Evolutionary conservation across 2,888 invertebrate genomes (phyloP).

Genomic region (Meliscaeva auricollis): DNA sequence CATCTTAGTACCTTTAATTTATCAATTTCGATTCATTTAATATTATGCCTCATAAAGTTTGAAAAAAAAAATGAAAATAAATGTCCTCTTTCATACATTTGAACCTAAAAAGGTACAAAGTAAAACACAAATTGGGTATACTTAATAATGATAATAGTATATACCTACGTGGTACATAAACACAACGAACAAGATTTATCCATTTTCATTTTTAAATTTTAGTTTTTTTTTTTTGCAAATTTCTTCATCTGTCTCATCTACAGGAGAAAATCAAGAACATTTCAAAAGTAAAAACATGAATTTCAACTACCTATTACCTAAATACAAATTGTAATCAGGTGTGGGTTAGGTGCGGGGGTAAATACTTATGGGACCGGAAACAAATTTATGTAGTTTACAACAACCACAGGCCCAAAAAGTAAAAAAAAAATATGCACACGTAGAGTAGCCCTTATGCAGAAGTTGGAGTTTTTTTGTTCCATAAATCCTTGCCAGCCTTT

Average conservation of each 20-base stretch:
- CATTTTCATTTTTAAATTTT: constrained; percentile 29
- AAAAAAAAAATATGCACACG: background rate
- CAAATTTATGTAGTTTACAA: constrained; percentile 27
- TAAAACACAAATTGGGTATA: background rate
- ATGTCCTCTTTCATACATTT: background rate
- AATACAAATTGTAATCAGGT: constrained; percentile 12
- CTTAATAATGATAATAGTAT: constrained; percentile 36
- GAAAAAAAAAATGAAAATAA: background rate
- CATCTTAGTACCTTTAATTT: background rate
- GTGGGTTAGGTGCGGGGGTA: background rate
- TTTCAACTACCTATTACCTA: too few species aligned
- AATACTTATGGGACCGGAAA: background rate
- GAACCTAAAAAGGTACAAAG: too few species aligned
- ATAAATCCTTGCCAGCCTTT: constrained; percentile 38
- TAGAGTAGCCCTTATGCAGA: too few species aligned
- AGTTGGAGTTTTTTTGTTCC: background rate
- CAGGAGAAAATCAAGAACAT: background rate
- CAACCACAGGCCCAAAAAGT: background rate
- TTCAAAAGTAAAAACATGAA: constrained; percentile 8
- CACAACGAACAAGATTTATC: constrained; percentile 43
- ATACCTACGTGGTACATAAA: constrained; percentile 32
- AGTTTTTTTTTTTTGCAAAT: constrained; percentile 25
- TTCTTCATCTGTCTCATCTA: background rate
- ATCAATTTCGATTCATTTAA: constrained; percentile 15
- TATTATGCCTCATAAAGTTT: constrained; percentile 15